These are phyloP conservation scores for Puntigrus tetrazona DNA, from an alignment of 2,113 vertebrate genomes.

Conservation along the genomic window DNA sequence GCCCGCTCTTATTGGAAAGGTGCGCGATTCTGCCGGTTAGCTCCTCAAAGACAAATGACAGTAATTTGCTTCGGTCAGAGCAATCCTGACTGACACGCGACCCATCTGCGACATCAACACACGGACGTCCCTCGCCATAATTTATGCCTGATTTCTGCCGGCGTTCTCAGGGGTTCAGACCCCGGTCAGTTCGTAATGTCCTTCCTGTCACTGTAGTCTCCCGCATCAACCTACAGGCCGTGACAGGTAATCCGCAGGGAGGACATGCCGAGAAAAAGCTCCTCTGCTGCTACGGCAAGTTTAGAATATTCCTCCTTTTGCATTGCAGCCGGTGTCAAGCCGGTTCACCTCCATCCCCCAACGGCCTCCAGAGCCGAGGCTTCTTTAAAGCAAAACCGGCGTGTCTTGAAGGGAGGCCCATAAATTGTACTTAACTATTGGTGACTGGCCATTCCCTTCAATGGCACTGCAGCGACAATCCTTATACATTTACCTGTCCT, in stretches of 20 bases:
- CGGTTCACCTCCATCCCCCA: not conserved
- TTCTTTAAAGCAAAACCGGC: not conserved
- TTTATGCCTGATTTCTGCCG: constrained; percentile 8
- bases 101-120: not conserved
- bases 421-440: constrained; percentile 53
- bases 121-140: not conserved
- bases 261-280: not conserved
- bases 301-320: constrained; percentile 27
- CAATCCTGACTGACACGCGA: constrained; percentile 33
- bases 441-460: constrained; percentile 43
- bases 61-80: constrained; percentile 22
- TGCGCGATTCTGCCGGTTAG: not conserved
- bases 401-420: constrained; percentile 32
- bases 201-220: constrained; percentile 37
- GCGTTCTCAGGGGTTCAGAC: constrained; percentile 47
- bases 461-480: constrained; percentile 36
- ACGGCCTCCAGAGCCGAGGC: not conserved
- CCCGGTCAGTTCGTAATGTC: constrained; percentile 43
- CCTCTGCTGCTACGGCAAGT: not conserved
- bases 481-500: constrained; percentile 55
- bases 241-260: constrained; percentile 47
- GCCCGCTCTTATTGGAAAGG: not conserved
- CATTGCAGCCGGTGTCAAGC: not conserved
- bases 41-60: constrained; percentile 44
- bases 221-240: constrained; percentile 21